Evolutionary conservation across 2,888 invertebrate genomes (phyloP), one percentile per base, ranked within the genome.

Genomic region (Coleophora flavipennella): DNA sequence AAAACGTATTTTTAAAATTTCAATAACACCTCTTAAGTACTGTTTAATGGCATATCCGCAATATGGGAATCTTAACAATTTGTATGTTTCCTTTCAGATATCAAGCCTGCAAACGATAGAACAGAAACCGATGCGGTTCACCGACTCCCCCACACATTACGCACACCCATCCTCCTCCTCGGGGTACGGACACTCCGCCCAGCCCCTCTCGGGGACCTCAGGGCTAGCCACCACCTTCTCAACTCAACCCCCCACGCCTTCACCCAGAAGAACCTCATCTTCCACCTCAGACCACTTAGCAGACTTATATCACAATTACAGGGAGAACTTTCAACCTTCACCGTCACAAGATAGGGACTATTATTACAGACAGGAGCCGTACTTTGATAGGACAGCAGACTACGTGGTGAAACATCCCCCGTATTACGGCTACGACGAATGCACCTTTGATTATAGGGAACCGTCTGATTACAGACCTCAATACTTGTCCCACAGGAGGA

Each of bases 81-180:
- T 6, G 20, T 4, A 20, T 4, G 6, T 20, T 20, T 20, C 20
- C 20, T 68, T 67, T 0, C 69, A 83, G 83, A 71, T 83, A 41
- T 64, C 79, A 2, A 75, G 77, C 35, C 62, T 87, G 8, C 87
- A 86, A 57, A 63, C 80, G 12, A 86, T 86, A 38, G 89, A 88
- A 46, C 86, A 86, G 51, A 89, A 90, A 53, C 91, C 92, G 1
- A 72, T 92, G 36, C 81, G 92, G 40, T 92, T 92, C 71, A 91
- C 92, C 0, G 92, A 93, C 67, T 91, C 91, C 1, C 92, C 91
- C 10, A 90, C 90, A 42, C 91, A 90, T 57, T 90, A 90, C 67
- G 85, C 86, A 3, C 85, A 78, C 40, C 67, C 83, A 3, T 86
- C 83, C 34, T 80, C 86, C 0, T 81, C 85, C 0, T 83, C 84